These are phyloP conservation scores for Pterocles burchelli DNA, from an alignment of 2,113 vertebrate genomes.

Conservation along the genomic window DNA sequence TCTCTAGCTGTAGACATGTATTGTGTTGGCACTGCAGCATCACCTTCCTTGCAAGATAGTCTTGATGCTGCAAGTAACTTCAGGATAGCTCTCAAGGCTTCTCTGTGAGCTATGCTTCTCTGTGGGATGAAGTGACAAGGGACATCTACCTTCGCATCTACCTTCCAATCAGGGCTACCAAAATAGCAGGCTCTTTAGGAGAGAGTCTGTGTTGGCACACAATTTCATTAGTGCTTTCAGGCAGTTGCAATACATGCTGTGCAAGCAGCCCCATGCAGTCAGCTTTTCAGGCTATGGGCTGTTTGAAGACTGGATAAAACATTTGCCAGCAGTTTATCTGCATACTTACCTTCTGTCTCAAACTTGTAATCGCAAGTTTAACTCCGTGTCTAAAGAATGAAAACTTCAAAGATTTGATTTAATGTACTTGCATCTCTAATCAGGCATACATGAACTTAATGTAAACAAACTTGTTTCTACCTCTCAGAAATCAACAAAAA, in stretches of 20 bases:
- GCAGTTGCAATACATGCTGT: background rate
- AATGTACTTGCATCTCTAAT: background rate
- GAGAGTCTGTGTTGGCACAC: background rate
- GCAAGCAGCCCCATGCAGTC: background rate
- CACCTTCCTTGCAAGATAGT: background rate
- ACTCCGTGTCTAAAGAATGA: background rate
- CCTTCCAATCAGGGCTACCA: background rate
- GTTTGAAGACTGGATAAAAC: background rate
- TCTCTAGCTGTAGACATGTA: background rate
- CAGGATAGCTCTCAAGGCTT: background rate
- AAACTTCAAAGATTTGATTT: background rate
- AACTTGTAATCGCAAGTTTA: background rate
- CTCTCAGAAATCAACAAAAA: background rate
- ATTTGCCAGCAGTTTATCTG: background rate
- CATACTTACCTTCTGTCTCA: background rate
- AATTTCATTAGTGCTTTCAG: background rate
- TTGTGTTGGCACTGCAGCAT: background rate
- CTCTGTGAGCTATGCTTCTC: background rate
- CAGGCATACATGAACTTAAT: background rate
- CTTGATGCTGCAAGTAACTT: background rate
- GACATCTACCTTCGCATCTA: accelerated
- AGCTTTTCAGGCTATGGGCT: background rate
- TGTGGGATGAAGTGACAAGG: background rate
- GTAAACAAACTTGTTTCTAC: background rate
- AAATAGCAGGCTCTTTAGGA: background rate